phyloP scores from a whole-genome alignment of 2,888 invertebrate species.

The Perizoma flavofasciatum region DNA sequence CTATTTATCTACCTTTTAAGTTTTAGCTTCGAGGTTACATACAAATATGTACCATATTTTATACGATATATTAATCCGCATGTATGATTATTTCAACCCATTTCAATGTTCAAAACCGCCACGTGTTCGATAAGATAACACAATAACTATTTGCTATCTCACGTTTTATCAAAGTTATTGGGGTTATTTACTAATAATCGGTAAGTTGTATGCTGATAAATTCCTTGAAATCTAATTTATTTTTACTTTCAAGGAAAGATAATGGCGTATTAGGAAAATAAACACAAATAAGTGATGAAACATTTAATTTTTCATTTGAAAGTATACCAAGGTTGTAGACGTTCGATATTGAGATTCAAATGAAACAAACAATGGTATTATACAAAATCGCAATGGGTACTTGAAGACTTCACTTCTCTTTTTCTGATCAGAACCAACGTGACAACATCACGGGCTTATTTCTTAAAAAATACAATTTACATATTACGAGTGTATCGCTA shows the following conservation, averaged over 20 bases:
- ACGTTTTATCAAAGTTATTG: no score
- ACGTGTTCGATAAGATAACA: no score
- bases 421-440: no score
- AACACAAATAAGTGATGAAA: slow-evolving; percentile 72
- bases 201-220: not conserved
- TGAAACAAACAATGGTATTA: slow-evolving; percentile 77
- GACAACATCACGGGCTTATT: no score
- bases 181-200: no score
- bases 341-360: slow-evolving; percentile 82
- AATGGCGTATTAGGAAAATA: slow-evolving; percentile 30
- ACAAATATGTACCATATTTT: no score
- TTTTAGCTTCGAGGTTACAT: slow-evolving; percentile 1
- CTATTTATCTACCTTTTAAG: not conserved
- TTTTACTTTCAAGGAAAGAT: slow-evolving; percentile 2
- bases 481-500: no score
- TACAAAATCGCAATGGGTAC: slow-evolving; percentile 63
- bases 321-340: slow-evolving; percentile 81
- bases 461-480: no score
- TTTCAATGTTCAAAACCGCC: no score
- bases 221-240: not conserved
- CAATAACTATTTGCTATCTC: no score
- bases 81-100: no score
- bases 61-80: no score
- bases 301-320: slow-evolving; percentile 84
- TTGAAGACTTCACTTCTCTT: slow-evolving; percentile 32